Percentiles rank a stretch among this genome's conserved stretches.
Conservation (phyloP, 2,888 invertebrate genomes). For the Prionchulus punctatus region DNA sequence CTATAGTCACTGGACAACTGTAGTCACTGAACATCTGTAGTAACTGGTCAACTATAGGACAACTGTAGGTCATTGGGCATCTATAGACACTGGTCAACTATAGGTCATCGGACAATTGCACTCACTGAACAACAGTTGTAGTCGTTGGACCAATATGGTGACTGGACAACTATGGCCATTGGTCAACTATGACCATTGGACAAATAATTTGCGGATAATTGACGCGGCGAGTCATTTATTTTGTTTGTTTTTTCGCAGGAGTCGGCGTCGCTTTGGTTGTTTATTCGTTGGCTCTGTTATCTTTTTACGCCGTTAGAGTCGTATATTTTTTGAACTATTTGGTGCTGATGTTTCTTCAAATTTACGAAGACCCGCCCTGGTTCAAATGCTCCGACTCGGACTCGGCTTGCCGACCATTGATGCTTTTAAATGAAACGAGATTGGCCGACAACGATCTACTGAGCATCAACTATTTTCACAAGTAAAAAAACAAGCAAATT, state of each 20-base stretch:
- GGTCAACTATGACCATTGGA: no score
- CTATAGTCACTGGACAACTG: no score
- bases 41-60: no score
- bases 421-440: neutral
- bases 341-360: neutral
- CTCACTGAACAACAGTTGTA: no score
- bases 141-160: no score
- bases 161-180: no score
- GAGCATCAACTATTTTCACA: neutral
- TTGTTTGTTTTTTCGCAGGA: conserved; percentile 15
- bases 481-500: neutral
- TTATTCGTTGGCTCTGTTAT: conserved; percentile 19
- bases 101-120: no score
- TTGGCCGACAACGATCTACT: neutral
- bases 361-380: conserved; percentile 23
- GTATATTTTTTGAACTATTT: neutral
- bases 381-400: conserved; percentile 20
- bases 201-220: no score
- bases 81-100: no score
- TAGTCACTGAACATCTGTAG: no score
- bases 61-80: no score
- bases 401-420: neutral
- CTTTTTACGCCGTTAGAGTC: conserved; percentile 9
- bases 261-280: conserved; percentile 27
- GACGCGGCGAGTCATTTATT: neutral